Percentiles rank a stretch among this genome's conserved stretches.
These are phyloP conservation scores for Scolanthus callimorphus DNA, from an alignment of 92 coral and sea anemone genomes.

Conservation along the genomic window DNA sequence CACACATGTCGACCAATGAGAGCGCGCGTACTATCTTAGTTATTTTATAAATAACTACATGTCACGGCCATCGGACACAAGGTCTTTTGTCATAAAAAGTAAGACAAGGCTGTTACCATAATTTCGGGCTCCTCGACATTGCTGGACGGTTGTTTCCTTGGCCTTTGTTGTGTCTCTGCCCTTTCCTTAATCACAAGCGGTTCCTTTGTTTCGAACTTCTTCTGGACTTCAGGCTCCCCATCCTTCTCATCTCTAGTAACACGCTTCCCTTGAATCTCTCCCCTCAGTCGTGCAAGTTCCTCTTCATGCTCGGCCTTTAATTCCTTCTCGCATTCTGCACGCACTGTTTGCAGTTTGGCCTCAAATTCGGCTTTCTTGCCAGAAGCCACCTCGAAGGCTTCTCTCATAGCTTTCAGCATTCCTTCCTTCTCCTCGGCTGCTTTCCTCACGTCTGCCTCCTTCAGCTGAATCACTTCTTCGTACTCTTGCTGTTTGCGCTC, in stretches of 20 bases:
- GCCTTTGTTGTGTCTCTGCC: conserved; percentile 8
- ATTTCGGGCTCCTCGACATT: too few species aligned
- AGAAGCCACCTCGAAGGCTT: conserved; percentile 71
- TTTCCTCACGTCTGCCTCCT: conserved; percentile 60
- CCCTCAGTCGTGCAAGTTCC: neutral
- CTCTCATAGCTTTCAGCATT: conserved; percentile 71
- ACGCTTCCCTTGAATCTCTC: neutral
- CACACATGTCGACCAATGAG: too few species aligned
- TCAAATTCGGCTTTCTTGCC: conserved; percentile 66
- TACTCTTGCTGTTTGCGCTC: conserved; percentile 21
- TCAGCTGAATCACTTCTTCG: conserved; percentile 28
- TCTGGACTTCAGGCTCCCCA: conserved; percentile 29
- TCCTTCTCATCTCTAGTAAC: too few species aligned
- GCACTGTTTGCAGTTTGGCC: conserved; percentile 40
- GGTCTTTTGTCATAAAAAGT: too few species aligned
- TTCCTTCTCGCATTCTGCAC: conserved; percentile 6
- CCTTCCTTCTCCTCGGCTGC: conserved; percentile 51
- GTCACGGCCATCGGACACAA: too few species aligned
- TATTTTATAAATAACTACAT: too few species aligned
- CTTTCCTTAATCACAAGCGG: too few species aligned
- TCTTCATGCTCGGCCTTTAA: conserved; percentile 7
- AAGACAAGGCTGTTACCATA: too few species aligned
- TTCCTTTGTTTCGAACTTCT: conserved; percentile 29
- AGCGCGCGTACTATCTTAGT: too few species aligned
- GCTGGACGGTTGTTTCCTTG: neutral